phyloP scores from a whole-genome alignment of 1,140 invertebrate species.

The Pogonomyrmex californicus region DNA sequence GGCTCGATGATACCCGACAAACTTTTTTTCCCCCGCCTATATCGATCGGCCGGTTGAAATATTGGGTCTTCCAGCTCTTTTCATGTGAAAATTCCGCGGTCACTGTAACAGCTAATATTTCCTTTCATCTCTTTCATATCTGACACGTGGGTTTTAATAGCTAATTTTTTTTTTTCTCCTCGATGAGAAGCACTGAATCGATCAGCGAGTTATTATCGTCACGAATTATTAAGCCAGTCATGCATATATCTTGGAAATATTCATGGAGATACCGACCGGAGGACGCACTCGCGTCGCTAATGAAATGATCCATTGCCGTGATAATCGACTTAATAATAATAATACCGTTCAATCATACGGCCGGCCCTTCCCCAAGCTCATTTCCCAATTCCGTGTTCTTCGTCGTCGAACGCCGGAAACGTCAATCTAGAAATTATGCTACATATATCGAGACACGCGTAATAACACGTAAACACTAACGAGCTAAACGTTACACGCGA shows the following conservation, averaged over 20 bases:
- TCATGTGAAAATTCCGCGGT: background rate
- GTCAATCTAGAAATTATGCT: conserved; percentile 34
- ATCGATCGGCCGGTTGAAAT: conserved; percentile 21
- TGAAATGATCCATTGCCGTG: conserved; percentile 42
- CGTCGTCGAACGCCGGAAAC: background rate
- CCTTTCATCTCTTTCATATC: background rate
- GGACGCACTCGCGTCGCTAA: conserved; percentile 16
- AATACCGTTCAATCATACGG: conserved; percentile 47
- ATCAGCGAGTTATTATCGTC: conserved; percentile 14
- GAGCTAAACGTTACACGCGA: conserved; percentile 30
- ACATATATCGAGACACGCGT: background rate
- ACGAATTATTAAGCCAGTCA: background rate
- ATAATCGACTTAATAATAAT: conserved; percentile 59
- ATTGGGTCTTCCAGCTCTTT: conserved; percentile 10
- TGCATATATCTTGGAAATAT: conserved; percentile 15
- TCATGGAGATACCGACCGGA: conserved; percentile 12
- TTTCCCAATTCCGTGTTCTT: conserved; percentile 48
- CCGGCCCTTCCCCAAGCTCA: background rate
- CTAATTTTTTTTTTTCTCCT: background rate
- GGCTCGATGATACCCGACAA: conserved; percentile 21
- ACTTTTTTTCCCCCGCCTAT: background rate
- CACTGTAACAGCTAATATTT: background rate
- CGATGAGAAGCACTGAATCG: background rate
- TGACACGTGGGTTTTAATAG: background rate
- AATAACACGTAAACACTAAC: conserved; percentile 18